Evolutionary conservation across 2,888 invertebrate genomes (phyloP).

Genomic region (Camponotus fellah): DNA sequence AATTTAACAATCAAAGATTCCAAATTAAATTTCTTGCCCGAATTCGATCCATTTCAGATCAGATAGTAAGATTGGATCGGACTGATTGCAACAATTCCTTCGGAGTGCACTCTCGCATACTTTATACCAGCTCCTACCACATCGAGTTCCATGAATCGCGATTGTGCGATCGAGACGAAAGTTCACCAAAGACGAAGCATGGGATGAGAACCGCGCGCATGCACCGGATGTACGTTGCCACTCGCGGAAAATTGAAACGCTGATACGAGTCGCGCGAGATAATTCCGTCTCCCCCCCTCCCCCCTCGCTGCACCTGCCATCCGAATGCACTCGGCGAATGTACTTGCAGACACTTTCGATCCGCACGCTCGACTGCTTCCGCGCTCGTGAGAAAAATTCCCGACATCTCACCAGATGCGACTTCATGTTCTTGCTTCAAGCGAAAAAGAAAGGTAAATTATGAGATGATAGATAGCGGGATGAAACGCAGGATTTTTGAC

Average conservation of each 20-base stretch:
- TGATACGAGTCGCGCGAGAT: constrained; percentile 43
- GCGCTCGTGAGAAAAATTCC: constrained; percentile 53
- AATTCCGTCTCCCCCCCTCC: constrained; percentile 30
- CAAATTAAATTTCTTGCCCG: not conserved
- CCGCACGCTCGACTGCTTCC: constrained; percentile 46
- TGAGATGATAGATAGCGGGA: not conserved
- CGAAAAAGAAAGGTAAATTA: constrained; percentile 1
- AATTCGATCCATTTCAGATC: not conserved
- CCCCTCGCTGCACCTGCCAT: constrained; percentile 23
- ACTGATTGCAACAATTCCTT: constrained; percentile 14
- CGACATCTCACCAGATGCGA: constrained; percentile 35
- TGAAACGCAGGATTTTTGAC: constrained; percentile 20
- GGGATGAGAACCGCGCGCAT: not conserved
- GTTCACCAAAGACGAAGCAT: not conserved
- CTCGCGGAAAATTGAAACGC: constrained; percentile 52
- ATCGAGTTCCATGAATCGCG: constrained; percentile 5
- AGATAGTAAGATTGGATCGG: not conserved
- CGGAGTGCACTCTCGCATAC: not conserved
- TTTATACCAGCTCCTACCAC: not conserved
- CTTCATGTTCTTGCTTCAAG: constrained; percentile 14
- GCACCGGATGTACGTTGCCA: constrained; percentile 15
- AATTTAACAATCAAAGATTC: not conserved
- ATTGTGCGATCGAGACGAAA: constrained; percentile 27
- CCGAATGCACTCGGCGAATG: constrained; percentile 23
- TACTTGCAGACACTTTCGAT: constrained; percentile 46